Base-by-base conservation (phyloP, 37 sponge, comb jelly and placozoan species). In the Ianthella basta region DNA sequence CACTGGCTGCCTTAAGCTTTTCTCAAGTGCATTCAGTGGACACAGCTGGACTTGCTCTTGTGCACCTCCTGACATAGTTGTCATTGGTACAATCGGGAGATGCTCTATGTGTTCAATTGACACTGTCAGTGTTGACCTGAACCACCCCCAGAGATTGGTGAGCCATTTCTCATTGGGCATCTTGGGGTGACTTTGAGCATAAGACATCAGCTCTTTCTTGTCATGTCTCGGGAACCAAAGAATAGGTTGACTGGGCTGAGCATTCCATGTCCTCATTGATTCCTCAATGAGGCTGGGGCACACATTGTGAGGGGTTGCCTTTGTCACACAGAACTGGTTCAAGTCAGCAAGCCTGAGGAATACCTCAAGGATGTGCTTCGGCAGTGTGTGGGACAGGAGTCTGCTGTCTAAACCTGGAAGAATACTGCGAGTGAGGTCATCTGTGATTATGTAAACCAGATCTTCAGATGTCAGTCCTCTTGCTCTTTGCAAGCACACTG, bases 61-160 rank as follows among this genome's bases (percentile, higher is more conserved):
- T 44, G 8, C 50, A 8, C 50, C 8, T 3, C 50, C 8, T 44
- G 50, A 44, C 6, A 44, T 8, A 44, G 50, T 8, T 44, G 8
- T 8, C 50, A 44, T 32, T 24, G 86, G 86, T 18, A 85, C 32
- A 37, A 85, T 60, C 19, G 86, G 78, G 14, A 85, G 24, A 37
- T 39, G 35, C 21, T 14, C 30, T 0, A 85, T 32, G 19, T 57
- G 3, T 39, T 35, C 10, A 25, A 84, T 4, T 4, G 75, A 44
- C 50, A 44, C 39, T 29, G 8, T 2, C 19, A 25, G 40, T 55
- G 40, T 8, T n/a, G 15, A 21, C 50, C 50, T 44, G 6, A 87
- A 59, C 88, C 91, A 87, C 20, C 50, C 55, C 91, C 91, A 91
- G 15, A 91, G 30, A 50, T 74, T n/a, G 12, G 18, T 59, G 19